phyloP scores from a whole-genome alignment of 2,888 invertebrate species.

The Drosophila flavopinicola region DNA sequence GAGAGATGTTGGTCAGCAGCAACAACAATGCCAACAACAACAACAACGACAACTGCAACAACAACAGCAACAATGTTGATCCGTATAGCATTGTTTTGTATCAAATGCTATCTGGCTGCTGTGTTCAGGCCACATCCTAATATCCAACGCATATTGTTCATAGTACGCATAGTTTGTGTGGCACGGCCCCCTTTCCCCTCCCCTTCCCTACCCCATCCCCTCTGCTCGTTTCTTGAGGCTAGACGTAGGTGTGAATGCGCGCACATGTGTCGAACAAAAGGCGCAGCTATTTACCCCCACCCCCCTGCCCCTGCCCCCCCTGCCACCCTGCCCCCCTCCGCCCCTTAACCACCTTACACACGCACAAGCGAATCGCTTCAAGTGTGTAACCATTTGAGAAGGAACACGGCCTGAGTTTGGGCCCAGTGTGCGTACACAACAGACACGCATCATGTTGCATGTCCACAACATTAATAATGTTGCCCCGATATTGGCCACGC shows the following conservation, averaged over 20 bases:
- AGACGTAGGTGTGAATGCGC: conserved; percentile 76
- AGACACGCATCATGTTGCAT: conserved; percentile 64
- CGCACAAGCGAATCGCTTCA: conserved; percentile 19
- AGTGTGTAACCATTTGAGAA: conserved; percentile 44
- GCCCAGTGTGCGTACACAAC: conserved; percentile 14
- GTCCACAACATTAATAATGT: conserved; percentile 73
- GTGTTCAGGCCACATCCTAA: conserved; percentile 47
- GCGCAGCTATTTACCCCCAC: conserved; percentile 27
- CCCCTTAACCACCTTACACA: not conserved
- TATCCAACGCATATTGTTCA: conserved; percentile 31
- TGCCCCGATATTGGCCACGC: conserved; percentile 74
- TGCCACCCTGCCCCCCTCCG: not conserved
- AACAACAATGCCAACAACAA: conserved; percentile 22
- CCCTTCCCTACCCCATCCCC: not conserved
- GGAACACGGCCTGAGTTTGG: conserved; percentile 5
- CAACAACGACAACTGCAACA: not conserved
- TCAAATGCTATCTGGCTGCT: conserved; percentile 68
- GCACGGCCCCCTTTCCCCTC: not conserved
- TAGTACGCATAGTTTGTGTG: conserved; percentile 19
- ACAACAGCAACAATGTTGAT: not conserved
- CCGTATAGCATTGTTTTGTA: conserved; percentile 57
- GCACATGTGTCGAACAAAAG: conserved; percentile 75
- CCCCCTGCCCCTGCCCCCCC: not conserved
- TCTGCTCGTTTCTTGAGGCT: conserved; percentile 58
- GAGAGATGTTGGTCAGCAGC: conserved; percentile 41